Evolutionary conservation across 1,140 invertebrate species (phyloP).

Genomic region (Drosophila mauritiana): DNA sequence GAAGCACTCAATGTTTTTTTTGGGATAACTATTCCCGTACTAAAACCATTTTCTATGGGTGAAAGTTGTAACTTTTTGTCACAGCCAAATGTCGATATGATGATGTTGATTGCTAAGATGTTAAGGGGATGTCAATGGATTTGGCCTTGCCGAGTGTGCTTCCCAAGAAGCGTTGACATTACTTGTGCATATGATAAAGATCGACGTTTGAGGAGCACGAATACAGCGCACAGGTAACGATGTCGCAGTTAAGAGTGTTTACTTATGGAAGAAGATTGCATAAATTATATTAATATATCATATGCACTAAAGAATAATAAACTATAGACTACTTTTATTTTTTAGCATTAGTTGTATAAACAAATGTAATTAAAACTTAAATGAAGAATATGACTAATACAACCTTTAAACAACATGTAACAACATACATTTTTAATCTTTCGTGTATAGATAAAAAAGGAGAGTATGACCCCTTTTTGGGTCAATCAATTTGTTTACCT

Average conservation of each 20-base stretch:
- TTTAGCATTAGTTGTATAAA: too few species aligned
- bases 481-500: constrained; percentile 1
- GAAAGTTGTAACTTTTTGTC: constrained; percentile 52
- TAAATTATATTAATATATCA: too few species aligned
- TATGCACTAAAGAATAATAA: too few species aligned
- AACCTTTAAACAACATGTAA: too few species aligned
- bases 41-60: constrained; percentile 12
- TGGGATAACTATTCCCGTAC: constrained; percentile 13
- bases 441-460: background rate
- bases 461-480: background rate
- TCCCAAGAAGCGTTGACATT: constrained; percentile 48
- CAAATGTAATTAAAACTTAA: too few species aligned
- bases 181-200: constrained; percentile 47
- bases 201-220: constrained; percentile 47
- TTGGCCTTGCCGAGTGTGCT: constrained; percentile 28
- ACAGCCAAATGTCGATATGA: constrained; percentile 37
- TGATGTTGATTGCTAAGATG: constrained; percentile 21
- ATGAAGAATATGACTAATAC: too few species aligned
- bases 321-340: too few species aligned
- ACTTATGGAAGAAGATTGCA: too few species aligned
- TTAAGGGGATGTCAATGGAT: constrained; percentile 33
- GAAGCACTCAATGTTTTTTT: constrained; percentile 32
- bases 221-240: constrained; percentile 18
- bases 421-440: background rate
- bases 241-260: background rate